Base-by-base conservation (phyloP, 2,797 vertebrate species). In the Pipistrellus nathusii region DNA sequence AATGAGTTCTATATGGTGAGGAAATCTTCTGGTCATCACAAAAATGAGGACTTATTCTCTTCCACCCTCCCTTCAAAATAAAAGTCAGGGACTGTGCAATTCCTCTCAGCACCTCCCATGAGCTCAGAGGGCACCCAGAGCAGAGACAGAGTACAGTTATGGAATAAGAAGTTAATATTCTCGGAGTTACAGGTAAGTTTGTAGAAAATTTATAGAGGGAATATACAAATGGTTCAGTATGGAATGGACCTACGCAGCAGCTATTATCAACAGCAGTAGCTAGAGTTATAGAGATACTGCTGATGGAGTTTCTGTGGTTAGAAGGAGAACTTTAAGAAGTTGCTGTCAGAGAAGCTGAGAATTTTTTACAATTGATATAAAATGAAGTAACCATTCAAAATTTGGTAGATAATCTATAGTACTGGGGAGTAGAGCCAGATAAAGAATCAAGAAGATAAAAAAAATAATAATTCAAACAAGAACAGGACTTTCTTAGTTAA, bases 301-400 rank as follows among this genome's bases (percentile, higher is more conserved):
- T 89, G 81, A 95, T 94, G 89, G 57, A 92, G 95, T 89, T 77
- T 51, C 88, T 94, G 66, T 86, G 93, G 62, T 90, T 84, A 85
- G 59, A 73, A 12, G n/a, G 76, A 71, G 94, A 94, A 87, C 81
- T 90, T 94, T 48, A 91, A 92, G 91, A 92, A 94, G 86, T 55
- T 85, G 38, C 86, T 93, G 25, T 82, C 76, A 83, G 85, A 78
- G 82, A 90, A 59, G 88, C 55, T 51, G 59, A 75, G 77, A 88
- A 68, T 66, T 75, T 85, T 93, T 88, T 92, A 89, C 88, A 80
- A 81, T 94, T 94, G 88, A 76, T 84, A 53, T 92, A 64, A 94
- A 94, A 94, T 48, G 81, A 93, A 81, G 46, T 53, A 93, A 57
- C 72, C 51, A 71, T 73, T 97, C 76, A 89, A 94, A 97, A 78